Base-by-base conservation (phyloP, 2,797 vertebrate genomes). In the Cynopterus sphinx region DNA sequence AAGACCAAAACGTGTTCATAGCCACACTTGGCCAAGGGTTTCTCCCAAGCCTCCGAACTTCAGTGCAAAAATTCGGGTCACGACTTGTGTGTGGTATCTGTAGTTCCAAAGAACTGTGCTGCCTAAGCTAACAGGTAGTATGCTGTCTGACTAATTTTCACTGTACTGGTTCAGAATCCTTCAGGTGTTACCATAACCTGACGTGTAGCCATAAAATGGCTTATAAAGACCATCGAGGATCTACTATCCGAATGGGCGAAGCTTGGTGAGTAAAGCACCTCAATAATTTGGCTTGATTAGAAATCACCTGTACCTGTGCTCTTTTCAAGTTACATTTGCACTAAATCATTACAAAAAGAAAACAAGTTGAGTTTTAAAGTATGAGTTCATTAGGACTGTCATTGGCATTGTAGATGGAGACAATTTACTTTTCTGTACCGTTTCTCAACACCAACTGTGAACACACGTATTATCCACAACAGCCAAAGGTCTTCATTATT, bases 351-450 rank as follows among this genome's bases (percentile, higher is more conserved):
- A 31, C 0, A 28, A 6, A 87, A 82, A 77, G 53, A 41, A 65
- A 89, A 65, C 31, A 26, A 70, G 49, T 70, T 73, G 26, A 70
- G 53, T 91, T 81, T 87, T 81, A 93, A 93, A 91, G 15, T 28
- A 17, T 41, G 77, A 55, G 16, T 59, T 75, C 12, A 17, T 61
- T 26, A 57, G 9, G 71, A 41, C 4, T 63, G 1, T 87, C 9
- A 6, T 75, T 71, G 22, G 36, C 28, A 19, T 83, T 22, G 9
- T 19, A 75, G 1, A 17, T 46, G 43, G 67, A 87, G 6, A 75
- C 4, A 3, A 79, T 49, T 15, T 39, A 63, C 4, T 15, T 96
- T 87, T 70, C 59, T 65, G 3, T 63, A 17, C 67, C 39, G 74
- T 4, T 74, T 94, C 22, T 86, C 46, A 85, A 5, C 16, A 41